Conservation (phyloP, 2,113 vertebrate genomes). For the Balaeniceps rex region DNA sequence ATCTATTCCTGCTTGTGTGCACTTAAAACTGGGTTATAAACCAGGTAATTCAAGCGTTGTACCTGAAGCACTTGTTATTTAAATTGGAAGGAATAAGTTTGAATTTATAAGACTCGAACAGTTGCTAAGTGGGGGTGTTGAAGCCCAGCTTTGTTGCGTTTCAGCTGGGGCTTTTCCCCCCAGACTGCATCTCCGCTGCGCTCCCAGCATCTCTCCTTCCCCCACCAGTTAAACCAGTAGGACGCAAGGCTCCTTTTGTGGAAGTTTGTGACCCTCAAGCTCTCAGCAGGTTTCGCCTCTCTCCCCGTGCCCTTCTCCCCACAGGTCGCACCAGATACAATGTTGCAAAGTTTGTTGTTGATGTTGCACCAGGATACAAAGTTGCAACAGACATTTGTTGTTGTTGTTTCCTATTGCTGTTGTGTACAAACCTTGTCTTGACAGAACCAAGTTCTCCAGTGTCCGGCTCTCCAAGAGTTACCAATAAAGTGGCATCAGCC, state of each 20-base stretch:
- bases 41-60: neutral
- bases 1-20: conserved; percentile 34
- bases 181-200: neutral
- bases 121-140: neutral
- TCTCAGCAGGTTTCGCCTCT: neutral
- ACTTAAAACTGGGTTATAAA: neutral
- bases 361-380: neutral
- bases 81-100: neutral
- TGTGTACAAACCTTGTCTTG: neutral
- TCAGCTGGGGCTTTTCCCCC: neutral
- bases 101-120: neutral
- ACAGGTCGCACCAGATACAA: rapidly evolving
- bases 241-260: neutral
- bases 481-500: conserved; percentile 44
- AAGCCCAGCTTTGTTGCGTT: neutral
- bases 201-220: neutral
- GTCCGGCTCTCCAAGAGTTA: neutral
- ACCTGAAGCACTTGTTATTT: conserved; percentile 28
- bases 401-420: neutral
- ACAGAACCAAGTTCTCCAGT: neutral
- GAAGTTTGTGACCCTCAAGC: neutral
- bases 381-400: neutral
- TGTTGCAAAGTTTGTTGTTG: neutral
- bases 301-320: neutral
- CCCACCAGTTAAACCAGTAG: neutral